Conservation (phyloP, 2,797 vertebrate species). For the Myotis pilosus region DNA sequence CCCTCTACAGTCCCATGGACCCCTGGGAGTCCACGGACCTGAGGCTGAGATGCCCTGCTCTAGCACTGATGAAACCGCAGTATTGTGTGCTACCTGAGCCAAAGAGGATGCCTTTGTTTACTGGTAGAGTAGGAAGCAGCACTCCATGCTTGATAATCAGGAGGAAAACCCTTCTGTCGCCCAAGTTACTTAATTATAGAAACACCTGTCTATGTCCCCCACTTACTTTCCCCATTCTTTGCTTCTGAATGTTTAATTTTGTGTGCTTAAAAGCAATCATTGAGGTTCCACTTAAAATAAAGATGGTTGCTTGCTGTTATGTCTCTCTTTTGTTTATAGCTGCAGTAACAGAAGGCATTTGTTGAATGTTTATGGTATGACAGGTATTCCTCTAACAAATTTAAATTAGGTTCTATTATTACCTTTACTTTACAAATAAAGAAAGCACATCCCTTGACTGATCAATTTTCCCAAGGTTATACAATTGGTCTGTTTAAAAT, state of each 20-base stretch:
- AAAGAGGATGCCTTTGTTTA: background rate
- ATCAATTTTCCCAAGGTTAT: background rate
- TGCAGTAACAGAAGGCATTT: background rate
- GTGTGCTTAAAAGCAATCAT: background rate
- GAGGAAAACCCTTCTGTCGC: background rate
- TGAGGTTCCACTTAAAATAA: background rate
- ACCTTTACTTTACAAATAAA: background rate
- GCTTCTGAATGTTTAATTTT: slow-evolving; percentile 39
- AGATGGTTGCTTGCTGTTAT: background rate
- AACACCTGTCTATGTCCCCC: background rate
- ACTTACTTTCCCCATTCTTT: background rate
- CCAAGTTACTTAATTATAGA: slow-evolving; percentile 9
- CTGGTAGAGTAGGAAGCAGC: background rate
- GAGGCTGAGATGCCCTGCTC: slow-evolving; percentile 29
- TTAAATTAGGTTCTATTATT: background rate
- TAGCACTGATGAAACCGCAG: background rate
- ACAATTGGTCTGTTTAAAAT: background rate
- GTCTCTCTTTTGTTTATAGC: background rate
- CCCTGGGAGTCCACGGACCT: background rate
- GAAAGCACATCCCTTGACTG: background rate
- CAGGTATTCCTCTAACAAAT: background rate
- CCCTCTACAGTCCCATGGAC: background rate
- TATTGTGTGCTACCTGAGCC: background rate
- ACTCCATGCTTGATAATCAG: background rate
- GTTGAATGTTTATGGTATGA: background rate